These are phyloP conservation scores for Salvelinus fontinalis DNA, from an alignment of 2,113 vertebrate genomes.

Conservation along the genomic window DNA sequence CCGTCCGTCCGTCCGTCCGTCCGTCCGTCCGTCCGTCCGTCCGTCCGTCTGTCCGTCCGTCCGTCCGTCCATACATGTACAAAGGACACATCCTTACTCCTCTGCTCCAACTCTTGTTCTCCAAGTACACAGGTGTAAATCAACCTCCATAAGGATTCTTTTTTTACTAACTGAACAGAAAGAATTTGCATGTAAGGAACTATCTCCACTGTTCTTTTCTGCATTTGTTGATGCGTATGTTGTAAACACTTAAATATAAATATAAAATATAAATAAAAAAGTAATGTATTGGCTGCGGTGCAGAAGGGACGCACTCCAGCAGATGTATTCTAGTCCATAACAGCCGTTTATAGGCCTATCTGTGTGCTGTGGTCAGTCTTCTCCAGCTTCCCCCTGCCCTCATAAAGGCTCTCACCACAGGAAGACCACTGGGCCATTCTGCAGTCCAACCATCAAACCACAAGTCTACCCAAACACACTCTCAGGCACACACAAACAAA, in stretches of 20 bases:
- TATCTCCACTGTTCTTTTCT: too few species aligned
- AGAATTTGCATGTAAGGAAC: too few species aligned
- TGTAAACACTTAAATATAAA: too few species aligned
- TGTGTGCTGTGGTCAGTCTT: constrained; percentile 54
- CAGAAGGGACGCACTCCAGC: neutral
- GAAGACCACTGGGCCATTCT: constrained; percentile 39
- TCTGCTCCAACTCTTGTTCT: neutral
- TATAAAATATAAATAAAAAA: too few species aligned
- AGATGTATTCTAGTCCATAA: constrained; percentile 10
- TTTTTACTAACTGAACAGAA: too few species aligned
- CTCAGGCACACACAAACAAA: neutral
- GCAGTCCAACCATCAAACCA: constrained; percentile 30
- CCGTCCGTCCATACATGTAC: neutral
- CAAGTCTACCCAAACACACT: constrained; percentile 47
- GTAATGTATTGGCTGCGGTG: too few species aligned
- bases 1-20: too few species aligned
- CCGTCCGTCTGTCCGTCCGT: too few species aligned
- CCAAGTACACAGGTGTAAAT: neutral
- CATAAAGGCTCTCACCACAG: constrained; percentile 56
- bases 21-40: neutral
- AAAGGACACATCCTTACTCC: neutral
- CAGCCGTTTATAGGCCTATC: constrained; percentile 58
- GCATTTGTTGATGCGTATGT: too few species aligned
- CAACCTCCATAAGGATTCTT: neutral
- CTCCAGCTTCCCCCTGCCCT: constrained; percentile 47